phyloP scores from a whole-genome alignment of 1,140 invertebrate species.

The Nebria ingens region DNA sequence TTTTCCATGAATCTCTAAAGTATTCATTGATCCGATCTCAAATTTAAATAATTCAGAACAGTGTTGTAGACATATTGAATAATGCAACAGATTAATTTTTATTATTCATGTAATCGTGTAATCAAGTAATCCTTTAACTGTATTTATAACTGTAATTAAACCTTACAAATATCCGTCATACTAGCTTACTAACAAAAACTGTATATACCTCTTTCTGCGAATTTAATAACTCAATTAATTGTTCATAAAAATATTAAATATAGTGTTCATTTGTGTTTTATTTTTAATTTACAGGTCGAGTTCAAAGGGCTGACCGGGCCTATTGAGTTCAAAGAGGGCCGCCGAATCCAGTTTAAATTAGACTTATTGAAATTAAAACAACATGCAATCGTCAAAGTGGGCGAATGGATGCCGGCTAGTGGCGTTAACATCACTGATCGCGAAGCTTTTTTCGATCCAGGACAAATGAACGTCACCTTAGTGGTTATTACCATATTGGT shows the following conservation, averaged over 20 bases:
- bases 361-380: slow-evolving; percentile 68
- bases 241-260: too few relatives aligned
- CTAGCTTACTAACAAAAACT: too few relatives aligned
- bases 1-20: too few relatives aligned
- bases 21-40: too few relatives aligned
- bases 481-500: slow-evolving; percentile 83
- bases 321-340: slow-evolving; percentile 67
- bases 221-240: too few relatives aligned
- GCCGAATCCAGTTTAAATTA: slow-evolving; percentile 60
- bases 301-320: slow-evolving; percentile 65
- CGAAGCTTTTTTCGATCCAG: slow-evolving; percentile 72
- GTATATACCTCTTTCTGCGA: too few relatives aligned
- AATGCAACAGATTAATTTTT: not conserved
- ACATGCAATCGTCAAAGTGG: slow-evolving; percentile 65
- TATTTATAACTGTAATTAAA: too few relatives aligned
- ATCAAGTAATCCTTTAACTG: too few relatives aligned
- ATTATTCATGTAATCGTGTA: not conserved
- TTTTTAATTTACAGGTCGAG: slow-evolving; percentile 52
- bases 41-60: too few relatives aligned
- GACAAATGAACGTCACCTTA: slow-evolving; percentile 76
- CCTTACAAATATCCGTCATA: too few relatives aligned
- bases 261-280: too few relatives aligned
- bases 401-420: slow-evolving; percentile 63
- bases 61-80: not conserved
- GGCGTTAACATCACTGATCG: slow-evolving; percentile 76